A percentile compares a stretch with the other conserved stretches of the same genome.
phyloP scores from a whole-genome alignment of 2,888 invertebrate species.

The Parnassius glacialis region DNA sequence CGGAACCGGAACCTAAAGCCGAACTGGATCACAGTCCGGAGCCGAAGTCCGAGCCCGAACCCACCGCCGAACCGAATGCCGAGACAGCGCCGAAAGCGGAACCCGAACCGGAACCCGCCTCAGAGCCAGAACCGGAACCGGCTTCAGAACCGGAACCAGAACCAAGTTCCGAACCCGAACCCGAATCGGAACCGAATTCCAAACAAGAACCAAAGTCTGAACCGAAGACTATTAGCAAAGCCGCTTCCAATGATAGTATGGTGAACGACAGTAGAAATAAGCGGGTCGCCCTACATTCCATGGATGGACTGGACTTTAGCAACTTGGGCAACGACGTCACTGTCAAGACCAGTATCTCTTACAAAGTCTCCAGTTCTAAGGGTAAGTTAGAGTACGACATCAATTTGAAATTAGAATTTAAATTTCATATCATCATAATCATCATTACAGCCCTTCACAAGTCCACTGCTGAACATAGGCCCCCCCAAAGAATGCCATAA shows the following conservation, averaged over 20 bases:
- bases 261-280: slow-evolving; percentile 74
- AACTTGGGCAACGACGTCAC: slow-evolving; percentile 83
- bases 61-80: slow-evolving; percentile 46
- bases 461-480: no score
- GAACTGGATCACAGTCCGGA: slow-evolving; percentile 39
- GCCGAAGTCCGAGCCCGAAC: slow-evolving; percentile 42
- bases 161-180: slow-evolving; percentile 40
- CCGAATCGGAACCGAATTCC: slow-evolving; percentile 62
- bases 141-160: slow-evolving; percentile 43
- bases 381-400: slow-evolving; percentile 41
- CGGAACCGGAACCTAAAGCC: slow-evolving; percentile 39
- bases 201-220: slow-evolving; percentile 64
- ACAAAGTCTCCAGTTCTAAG: slow-evolving; percentile 84
- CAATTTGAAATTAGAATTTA: no score
- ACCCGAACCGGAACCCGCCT: slow-evolving; percentile 43
- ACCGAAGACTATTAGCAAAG: slow-evolving; percentile 42
- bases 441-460: no score
- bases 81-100: slow-evolving; percentile 47
- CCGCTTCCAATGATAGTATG: slow-evolving; percentile 60
- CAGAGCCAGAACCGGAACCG: slow-evolving; percentile 48
- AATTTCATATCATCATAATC: no score
- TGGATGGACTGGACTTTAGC: slow-evolving; percentile 70
- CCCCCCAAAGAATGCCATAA: no score
- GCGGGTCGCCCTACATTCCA: slow-evolving; percentile 75
- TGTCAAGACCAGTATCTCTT: slow-evolving; percentile 90